Evolutionary conservation across 2,888 invertebrate species (phyloP).

Genomic region (Hylaea fasciaria): DNA sequence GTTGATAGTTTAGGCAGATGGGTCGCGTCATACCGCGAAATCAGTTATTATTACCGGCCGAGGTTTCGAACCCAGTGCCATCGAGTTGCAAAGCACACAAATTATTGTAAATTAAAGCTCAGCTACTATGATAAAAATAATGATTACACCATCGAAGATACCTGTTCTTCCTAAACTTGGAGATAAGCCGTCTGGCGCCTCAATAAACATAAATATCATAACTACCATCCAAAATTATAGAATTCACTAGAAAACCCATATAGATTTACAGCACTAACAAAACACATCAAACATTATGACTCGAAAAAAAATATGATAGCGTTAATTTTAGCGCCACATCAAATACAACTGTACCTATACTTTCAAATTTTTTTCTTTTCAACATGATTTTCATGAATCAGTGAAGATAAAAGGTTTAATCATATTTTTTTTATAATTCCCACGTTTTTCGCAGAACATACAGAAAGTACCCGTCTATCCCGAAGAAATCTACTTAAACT

Average conservation of each 20-base stretch:
- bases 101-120: no score
- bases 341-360: slow-evolving; percentile 22
- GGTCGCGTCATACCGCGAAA: no score
- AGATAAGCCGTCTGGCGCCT: not conserved
- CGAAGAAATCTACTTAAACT: no score
- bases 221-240: not conserved
- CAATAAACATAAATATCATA: not conserved
- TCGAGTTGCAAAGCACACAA: no score
- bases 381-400: not conserved
- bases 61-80: no score
- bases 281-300: slow-evolving; percentile 7
- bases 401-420: not conserved
- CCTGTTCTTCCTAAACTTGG: no score
- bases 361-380: slow-evolving; percentile 7
- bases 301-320: slow-evolving; percentile 6
- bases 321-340: slow-evolving; percentile 25
- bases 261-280: not conserved
- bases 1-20: no score
- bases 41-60: no score
- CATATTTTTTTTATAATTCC: no score
- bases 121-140: no score
- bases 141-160: no score
- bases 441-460: not conserved
- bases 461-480: no score
- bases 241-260: not conserved